Percentiles rank a stretch among this genome's conserved stretches.
Evolutionary conservation across 1,140 invertebrate genomes (phyloP).

Genomic region (Tetranychus cinnabarinus): DNA sequence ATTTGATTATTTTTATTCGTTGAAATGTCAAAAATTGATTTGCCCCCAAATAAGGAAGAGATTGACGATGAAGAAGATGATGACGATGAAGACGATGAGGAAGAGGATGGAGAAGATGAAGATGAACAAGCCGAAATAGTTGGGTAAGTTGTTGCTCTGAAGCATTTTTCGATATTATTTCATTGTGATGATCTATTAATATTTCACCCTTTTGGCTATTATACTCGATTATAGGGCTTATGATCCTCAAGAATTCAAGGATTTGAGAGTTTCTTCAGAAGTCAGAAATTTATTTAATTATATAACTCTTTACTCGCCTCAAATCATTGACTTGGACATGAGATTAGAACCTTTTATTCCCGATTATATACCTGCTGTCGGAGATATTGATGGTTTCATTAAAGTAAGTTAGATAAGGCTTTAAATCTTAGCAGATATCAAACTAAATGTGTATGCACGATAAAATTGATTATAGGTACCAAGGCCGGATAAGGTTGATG

Average conservation of each 20-base stretch:
- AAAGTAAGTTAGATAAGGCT: constrained; percentile 39
- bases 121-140: not conserved
- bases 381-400: constrained; percentile 91
- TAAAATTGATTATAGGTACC: constrained; percentile 28
- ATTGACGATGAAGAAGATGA: not conserved
- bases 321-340: constrained; percentile 65
- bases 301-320: constrained; percentile 70
- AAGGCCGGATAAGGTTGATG: constrained; percentile 43
- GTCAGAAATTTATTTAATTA: constrained; percentile 79
- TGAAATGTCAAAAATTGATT: no score
- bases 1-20: no score
- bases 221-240: constrained; percentile 24
- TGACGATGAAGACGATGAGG: not conserved
- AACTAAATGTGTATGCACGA: not conserved
- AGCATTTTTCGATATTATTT: not conserved
- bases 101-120: not conserved
- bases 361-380: constrained; percentile 88
- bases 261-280: constrained; percentile 53
- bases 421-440: no score
- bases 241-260: constrained; percentile 57
- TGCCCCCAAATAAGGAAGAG: no score
- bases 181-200: not conserved
- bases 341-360: constrained; percentile 83
- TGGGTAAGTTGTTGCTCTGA: not conserved
- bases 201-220: not conserved